Evolutionary conservation across 2,113 vertebrate genomes (phyloP).

Genomic region (Datnioides undecimradiatus): DNA sequence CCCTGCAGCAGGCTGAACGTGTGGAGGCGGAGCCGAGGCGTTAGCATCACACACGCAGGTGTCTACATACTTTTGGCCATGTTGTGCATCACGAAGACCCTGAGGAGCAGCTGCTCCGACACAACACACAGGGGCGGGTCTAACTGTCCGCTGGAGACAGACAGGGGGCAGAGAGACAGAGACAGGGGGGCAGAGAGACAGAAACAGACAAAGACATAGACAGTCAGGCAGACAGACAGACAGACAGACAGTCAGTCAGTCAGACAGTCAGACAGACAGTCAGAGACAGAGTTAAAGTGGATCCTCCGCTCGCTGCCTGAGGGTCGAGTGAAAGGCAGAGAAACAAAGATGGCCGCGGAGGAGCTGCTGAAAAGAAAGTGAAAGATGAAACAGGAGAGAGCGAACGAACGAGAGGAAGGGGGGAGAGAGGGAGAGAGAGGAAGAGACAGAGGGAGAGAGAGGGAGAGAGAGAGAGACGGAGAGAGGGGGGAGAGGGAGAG

Average conservation of each 20-base stretch:
- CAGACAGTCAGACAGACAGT: conserved; percentile 10
- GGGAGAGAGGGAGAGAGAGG: neutral
- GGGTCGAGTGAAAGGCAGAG: conserved; percentile 4
- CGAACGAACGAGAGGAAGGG: neutral
- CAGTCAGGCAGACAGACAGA: too few species aligned
- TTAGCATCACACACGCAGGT: neutral
- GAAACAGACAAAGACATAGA: too few species aligned
- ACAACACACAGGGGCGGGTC: too few species aligned
- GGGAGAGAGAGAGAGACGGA: neutral
- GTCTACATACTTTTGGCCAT: neutral
- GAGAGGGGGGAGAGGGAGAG: neutral
- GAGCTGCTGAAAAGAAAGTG: neutral
- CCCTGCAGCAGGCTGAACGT: neutral
- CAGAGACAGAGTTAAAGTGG: conserved; percentile 35
- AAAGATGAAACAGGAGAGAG: neutral
- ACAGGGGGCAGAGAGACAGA: too few species aligned
- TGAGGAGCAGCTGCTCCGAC: neutral
- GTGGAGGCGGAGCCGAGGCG: too few species aligned
- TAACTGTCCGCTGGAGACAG: too few species aligned
- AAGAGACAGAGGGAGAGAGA: neutral
- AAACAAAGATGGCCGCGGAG: neutral
- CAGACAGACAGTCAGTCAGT: conserved; percentile 14
- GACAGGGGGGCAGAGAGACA: too few species aligned
- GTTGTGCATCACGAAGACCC: neutral
- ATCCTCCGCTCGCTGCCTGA: conserved; percentile 25